These are phyloP conservation scores for Pristionchus entomophagus DNA, from an alignment of 2,888 invertebrate genomes.

Conservation along the genomic window DNA sequence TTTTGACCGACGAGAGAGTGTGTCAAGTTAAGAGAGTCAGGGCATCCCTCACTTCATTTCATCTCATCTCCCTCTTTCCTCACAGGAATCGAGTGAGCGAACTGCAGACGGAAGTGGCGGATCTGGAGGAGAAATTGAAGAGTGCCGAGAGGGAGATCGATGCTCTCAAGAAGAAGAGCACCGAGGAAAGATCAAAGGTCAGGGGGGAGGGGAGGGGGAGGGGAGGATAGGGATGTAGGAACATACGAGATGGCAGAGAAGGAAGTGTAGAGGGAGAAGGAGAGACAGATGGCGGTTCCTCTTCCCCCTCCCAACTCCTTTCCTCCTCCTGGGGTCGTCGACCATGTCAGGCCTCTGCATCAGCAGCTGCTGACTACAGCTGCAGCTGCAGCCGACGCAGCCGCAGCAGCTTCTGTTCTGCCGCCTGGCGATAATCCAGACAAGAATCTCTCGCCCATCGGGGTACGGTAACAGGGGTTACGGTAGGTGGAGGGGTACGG, in stretches of 20 bases:
- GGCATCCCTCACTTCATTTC: too few relatives aligned
- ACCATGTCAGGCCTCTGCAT: too few relatives aligned
- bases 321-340: too few relatives aligned
- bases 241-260: neutral
- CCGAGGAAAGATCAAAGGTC: slow-evolving; percentile 58
- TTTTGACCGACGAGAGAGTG: neutral
- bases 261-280: slow-evolving; percentile 29
- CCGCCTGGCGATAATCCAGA: too few relatives aligned
- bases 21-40: too few relatives aligned
- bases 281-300: neutral
- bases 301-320: too few relatives aligned
- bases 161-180: slow-evolving; percentile 60
- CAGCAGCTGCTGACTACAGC: too few relatives aligned
- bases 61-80: neutral
- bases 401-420: too few relatives aligned
- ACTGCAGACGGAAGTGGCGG: slow-evolving; percentile 54
- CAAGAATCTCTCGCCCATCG: too few relatives aligned
- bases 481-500: too few relatives aligned
- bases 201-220: neutral
- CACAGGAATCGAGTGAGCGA: slow-evolving; percentile 51
- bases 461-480: too few relatives aligned
- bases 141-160: slow-evolving; percentile 58
- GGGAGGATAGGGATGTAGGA: neutral
- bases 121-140: slow-evolving; percentile 61
- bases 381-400: too few relatives aligned